A percentile compares a stretch with the other conserved stretches of the same genome.
Evolutionary conservation across 2,797 vertebrate species (phyloP).

Genomic region (Sebastes glaucus): DNA sequence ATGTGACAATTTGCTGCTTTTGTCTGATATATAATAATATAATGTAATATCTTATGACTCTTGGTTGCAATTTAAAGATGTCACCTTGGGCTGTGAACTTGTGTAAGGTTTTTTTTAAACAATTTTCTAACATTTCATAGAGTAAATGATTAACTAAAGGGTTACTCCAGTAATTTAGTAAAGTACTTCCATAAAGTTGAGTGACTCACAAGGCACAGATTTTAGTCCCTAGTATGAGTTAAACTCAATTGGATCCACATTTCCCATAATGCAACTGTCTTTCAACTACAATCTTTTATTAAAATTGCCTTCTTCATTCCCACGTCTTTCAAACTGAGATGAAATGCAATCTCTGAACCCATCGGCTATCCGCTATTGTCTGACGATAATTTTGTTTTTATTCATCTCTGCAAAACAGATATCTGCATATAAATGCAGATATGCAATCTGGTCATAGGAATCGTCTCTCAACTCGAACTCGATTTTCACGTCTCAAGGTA

Average conservation of each 20-base stretch:
- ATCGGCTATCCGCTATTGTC: too few species aligned
- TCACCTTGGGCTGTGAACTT: neutral
- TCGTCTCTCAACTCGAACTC: too few species aligned
- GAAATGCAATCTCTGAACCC: fast-evolving
- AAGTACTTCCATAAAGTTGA: neutral
- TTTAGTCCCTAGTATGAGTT: neutral
- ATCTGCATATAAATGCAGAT: too few species aligned
- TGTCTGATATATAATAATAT: neutral
- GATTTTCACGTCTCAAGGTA: too few species aligned
- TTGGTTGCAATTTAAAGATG: neutral
- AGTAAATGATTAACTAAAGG: neutral
- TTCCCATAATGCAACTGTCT: neutral
- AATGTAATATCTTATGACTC: neutral
- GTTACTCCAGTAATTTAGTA: neutral
- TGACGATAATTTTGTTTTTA: too few species aligned
- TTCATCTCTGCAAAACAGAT: too few species aligned
- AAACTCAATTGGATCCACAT: neutral
- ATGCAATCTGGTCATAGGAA: too few species aligned
- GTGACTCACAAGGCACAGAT: neutral
- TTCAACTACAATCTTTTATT: neutral
- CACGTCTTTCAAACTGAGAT: neutral
- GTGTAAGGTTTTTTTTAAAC: neutral
- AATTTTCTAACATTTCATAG: neutral
- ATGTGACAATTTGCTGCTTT: neutral
- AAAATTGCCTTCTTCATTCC: neutral